Evolutionary conservation across 2,797 vertebrate genomes (phyloP).

Genomic region (Decapterus maruadsi): DNA sequence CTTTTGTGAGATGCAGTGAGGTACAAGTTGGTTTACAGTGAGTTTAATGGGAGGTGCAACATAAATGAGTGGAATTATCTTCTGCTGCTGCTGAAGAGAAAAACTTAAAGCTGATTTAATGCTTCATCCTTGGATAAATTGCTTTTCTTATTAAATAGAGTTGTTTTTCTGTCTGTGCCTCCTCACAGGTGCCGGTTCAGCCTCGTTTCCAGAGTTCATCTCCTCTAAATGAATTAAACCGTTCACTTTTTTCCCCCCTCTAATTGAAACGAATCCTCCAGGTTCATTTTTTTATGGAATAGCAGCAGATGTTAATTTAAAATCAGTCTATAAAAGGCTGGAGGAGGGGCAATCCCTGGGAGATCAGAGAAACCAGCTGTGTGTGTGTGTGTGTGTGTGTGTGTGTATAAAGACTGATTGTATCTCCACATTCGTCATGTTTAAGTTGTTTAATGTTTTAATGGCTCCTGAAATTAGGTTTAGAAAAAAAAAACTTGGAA

Average conservation of each 20-base stretch:
- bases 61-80: background rate
- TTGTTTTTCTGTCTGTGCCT: slow-evolving; percentile 17
- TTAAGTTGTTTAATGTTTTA: background rate
- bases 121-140: background rate
- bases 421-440: background rate
- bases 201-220: slow-evolving; percentile 56
- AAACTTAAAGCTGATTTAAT: background rate
- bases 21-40: background rate
- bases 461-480: background rate
- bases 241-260: slow-evolving; percentile 27
- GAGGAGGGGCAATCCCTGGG: slow-evolving; percentile 18
- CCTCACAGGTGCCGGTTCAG: slow-evolving; percentile 39
- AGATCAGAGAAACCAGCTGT: slow-evolving; percentile 25
- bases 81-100: no score
- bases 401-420: slow-evolving; percentile 16
- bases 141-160: slow-evolving; percentile 12
- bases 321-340: slow-evolving; percentile 52
- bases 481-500: background rate
- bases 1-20: background rate
- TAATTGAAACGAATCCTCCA: slow-evolving; percentile 61
- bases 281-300: slow-evolving; percentile 42
- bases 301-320: slow-evolving; percentile 66
- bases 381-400: slow-evolving; percentile 9
- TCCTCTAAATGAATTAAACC: slow-evolving; percentile 54
- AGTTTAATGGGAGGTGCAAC: background rate